Evolutionary conservation across 2,797 vertebrate genomes (phyloP).

Genomic region (Natrix natrix): DNA sequence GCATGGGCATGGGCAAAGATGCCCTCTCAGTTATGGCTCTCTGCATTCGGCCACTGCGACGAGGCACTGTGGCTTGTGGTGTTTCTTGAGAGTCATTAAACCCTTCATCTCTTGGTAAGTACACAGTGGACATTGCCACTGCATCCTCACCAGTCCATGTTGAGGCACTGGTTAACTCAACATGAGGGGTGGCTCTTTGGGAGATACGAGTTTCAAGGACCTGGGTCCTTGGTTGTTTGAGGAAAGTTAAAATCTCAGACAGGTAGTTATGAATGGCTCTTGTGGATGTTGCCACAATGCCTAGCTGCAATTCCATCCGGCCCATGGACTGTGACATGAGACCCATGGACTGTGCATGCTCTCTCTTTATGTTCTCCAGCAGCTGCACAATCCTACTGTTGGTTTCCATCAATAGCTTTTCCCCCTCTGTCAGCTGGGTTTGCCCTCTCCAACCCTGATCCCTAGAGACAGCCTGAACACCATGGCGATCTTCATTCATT

Average conservation of each 20-base stretch:
- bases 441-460: constrained; percentile 74
- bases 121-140: constrained; percentile 71
- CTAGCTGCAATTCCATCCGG: constrained; percentile 71
- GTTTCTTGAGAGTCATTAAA: constrained; percentile 64
- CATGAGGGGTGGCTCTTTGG: constrained; percentile 72
- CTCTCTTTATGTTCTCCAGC: constrained; percentile 73
- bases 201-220: constrained; percentile 72
- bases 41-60: constrained; percentile 72
- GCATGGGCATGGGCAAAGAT: constrained; percentile 70
- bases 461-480: constrained; percentile 72
- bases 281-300: constrained; percentile 74
- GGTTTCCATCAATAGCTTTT: constrained; percentile 72
- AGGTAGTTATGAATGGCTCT: constrained; percentile 75
- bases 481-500: constrained; percentile 69
- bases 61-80: constrained; percentile 69
- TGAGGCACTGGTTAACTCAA: constrained; percentile 70
- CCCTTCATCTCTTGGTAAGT: constrained; percentile 67
- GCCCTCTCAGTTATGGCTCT: constrained; percentile 73
- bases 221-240: constrained; percentile 70
- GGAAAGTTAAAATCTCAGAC: constrained; percentile 73
- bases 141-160: constrained; percentile 72
- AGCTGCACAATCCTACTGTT: constrained; percentile 74
- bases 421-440: constrained; percentile 71
- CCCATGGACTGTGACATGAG: constrained; percentile 73
- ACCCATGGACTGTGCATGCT: constrained; percentile 73